Evolutionary conservation across 2,113 vertebrate species (phyloP).

Genomic region (Bungarus multicinctus): DNA sequence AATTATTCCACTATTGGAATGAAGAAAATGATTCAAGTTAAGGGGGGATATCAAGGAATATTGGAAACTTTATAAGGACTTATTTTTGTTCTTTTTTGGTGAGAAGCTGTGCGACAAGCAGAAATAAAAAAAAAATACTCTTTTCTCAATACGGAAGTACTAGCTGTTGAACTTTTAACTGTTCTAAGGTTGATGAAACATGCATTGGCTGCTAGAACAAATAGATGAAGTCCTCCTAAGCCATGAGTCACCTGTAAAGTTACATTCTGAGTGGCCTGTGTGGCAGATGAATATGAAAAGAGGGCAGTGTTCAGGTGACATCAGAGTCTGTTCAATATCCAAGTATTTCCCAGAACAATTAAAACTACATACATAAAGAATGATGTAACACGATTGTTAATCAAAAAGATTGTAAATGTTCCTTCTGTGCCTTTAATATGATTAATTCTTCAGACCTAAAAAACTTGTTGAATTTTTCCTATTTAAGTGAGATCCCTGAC

Average conservation of each 20-base stretch:
- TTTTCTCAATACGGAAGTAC: not conserved
- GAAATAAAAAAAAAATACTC: not conserved
- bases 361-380: not conserved
- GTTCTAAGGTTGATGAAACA: not conserved
- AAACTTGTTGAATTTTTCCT: not conserved
- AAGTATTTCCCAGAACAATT: not conserved
- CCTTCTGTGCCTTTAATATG: not conserved
- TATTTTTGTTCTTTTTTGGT: not conserved
- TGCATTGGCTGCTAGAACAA: not conserved
- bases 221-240: not conserved
- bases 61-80: not conserved
- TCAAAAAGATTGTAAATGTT: not conserved
- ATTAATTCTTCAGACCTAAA: not conserved
- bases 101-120: not conserved
- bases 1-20: not conserved
- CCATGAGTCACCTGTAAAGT: not conserved
- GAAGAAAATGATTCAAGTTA: not conserved
- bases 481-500: not conserved
- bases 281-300: slow-evolving; percentile 2
- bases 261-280: not conserved
- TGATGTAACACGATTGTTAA: not conserved
- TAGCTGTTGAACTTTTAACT: not conserved
- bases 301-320: not conserved
- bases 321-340: not conserved
- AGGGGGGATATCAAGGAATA: not conserved